A percentile compares a stretch with the other conserved stretches of the same genome.
phyloP scores from a whole-genome alignment of 1,140 invertebrate genomes.

The Drosophila gunungcola region DNA sequence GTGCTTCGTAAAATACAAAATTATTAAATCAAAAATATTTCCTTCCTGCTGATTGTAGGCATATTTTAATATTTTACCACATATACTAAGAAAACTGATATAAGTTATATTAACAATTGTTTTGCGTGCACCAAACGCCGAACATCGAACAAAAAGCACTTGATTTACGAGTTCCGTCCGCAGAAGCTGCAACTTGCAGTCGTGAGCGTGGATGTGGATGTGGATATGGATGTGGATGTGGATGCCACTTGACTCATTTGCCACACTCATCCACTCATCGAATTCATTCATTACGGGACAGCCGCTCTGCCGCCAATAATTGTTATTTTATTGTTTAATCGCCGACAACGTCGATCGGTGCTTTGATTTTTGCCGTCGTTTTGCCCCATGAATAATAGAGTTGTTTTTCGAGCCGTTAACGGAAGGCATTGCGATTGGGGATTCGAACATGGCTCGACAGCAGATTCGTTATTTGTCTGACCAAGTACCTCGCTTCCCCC shows the following conservation, averaged over 20 bases:
- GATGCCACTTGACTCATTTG: slow-evolving; percentile 38
- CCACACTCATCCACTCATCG: slow-evolving; percentile 17
- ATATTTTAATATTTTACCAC: too few species aligned
- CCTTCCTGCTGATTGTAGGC: too few species aligned
- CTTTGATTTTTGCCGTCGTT: slow-evolving; percentile 51
- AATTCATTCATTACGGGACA: slow-evolving; percentile 35
- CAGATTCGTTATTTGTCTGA: slow-evolving; percentile 8
- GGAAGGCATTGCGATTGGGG: slow-evolving; percentile 22
- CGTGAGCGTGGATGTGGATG: not conserved
- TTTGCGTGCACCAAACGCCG: slow-evolving; percentile 1
- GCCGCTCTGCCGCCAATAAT: slow-evolving; percentile 41
- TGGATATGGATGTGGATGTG: slow-evolving; percentile 16
- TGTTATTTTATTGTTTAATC: slow-evolving; percentile 50
- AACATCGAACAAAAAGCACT: slow-evolving; percentile 9
- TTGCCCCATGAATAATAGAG: slow-evolving; percentile 41
- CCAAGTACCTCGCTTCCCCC: not conserved
- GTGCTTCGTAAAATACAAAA: too few species aligned
- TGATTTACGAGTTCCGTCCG: slow-evolving; percentile 50
- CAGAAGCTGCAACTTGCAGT: slow-evolving; percentile 37
- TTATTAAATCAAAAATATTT: too few species aligned
- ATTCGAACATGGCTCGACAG: slow-evolving; percentile 31
- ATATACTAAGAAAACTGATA: too few species aligned
- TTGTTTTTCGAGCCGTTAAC: slow-evolving; percentile 17
- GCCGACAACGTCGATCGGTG: not conserved
- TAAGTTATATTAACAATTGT: not conserved